Evolutionary conservation across 2,113 vertebrate species (phyloP).

Genomic region (Neolamprologus caudopunctatus): DNA sequence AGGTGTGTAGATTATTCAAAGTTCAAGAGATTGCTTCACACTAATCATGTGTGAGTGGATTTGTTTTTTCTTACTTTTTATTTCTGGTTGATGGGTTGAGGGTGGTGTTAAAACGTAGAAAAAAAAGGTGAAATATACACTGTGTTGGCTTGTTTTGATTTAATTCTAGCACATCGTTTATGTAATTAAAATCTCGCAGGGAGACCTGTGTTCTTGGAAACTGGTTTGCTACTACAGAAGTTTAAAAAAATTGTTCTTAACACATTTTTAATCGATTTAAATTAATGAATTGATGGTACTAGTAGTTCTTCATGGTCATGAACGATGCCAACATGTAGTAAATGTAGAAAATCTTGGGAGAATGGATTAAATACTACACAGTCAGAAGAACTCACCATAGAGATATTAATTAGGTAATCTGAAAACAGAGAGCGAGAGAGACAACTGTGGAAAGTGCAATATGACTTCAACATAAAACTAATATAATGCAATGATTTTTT

Average conservation of each 20-base stretch:
- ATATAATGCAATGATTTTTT: neutral
- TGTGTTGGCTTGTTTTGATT: neutral
- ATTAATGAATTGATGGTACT: neutral
- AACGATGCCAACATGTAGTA: neutral
- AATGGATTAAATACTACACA: neutral
- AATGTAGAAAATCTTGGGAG: neutral
- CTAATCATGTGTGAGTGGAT: neutral
- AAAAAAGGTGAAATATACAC: neutral
- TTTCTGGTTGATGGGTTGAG: neutral
- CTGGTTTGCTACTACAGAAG: neutral
- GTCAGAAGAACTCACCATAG: neutral
- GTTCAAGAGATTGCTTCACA: neutral
- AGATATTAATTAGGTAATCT: neutral
- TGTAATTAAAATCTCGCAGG: neutral
- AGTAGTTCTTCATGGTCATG: neutral
- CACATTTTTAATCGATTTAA: neutral
- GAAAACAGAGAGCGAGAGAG: neutral
- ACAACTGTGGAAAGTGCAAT: neutral
- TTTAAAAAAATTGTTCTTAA: neutral
- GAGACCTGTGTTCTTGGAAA: neutral
- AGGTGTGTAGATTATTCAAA: neutral
- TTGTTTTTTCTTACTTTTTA: neutral
- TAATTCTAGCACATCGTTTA: neutral
- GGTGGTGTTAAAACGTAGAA: accelerated
- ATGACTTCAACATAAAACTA: neutral